These are phyloP conservation scores for Lasioglossum pauxillum DNA, from an alignment of 2,888 invertebrate species.

Conservation along the genomic window DNA sequence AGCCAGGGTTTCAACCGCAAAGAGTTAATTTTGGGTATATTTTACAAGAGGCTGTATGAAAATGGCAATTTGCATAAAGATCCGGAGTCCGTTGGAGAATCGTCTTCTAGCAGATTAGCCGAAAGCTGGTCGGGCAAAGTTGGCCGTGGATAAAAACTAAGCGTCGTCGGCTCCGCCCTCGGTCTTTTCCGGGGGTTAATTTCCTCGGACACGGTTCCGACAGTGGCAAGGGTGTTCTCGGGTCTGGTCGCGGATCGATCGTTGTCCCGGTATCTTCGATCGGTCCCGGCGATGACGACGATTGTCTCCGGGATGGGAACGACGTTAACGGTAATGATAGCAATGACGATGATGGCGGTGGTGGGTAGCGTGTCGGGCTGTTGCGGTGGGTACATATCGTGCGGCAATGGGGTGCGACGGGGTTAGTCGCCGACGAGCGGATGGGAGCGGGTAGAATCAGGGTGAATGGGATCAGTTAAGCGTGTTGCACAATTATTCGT, in stretches of 20 bases:
- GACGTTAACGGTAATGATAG: slow-evolving; percentile 62
- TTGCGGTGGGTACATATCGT: slow-evolving; percentile 70
- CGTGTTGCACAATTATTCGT: slow-evolving; percentile 88
- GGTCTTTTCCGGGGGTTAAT: slow-evolving; percentile 15
- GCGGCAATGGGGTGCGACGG: slow-evolving; percentile 66
- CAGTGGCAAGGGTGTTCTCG: not conserved
- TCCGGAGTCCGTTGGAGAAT: not conserved
- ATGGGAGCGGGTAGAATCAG: slow-evolving; percentile 82
- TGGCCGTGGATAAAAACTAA: not conserved
- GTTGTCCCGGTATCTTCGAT: slow-evolving; percentile 32
- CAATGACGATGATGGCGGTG: slow-evolving; percentile 53
- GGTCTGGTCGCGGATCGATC: not conserved
- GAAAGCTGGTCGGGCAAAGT: not conserved
- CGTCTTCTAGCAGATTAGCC: not conserved
- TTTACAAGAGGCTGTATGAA: too few relatives aligned
- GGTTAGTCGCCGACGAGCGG: slow-evolving; percentile 71
- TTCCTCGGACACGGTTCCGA: not conserved
- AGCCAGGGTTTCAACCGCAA: too few relatives aligned
- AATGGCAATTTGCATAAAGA: too few relatives aligned
- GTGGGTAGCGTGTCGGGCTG: slow-evolving; percentile 60
- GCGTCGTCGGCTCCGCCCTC: not conserved
- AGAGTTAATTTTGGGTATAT: too few relatives aligned
- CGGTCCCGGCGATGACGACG: slow-evolving; percentile 33
- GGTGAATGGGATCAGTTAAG: slow-evolving; percentile 88
- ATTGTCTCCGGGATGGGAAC: slow-evolving; percentile 46